Evolutionary conservation across 2,113 vertebrate species (phyloP).

Genomic region (Mirounga angustirostris): DNA sequence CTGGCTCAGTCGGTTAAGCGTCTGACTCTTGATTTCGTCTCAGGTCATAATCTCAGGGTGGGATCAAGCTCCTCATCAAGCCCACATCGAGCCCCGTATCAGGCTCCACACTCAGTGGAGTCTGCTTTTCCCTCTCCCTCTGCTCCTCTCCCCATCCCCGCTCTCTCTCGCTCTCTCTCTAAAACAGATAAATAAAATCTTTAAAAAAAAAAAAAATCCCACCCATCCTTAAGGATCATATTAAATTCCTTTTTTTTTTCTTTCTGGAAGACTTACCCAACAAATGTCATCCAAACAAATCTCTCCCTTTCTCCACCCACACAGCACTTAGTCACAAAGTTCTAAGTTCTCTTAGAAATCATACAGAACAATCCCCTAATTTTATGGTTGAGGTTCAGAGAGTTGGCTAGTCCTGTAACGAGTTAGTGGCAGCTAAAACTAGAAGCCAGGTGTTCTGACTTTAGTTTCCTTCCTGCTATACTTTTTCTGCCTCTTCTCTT

Average conservation of each 20-base stretch:
- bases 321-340: not conserved
- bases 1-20: not conserved
- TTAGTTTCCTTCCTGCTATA: not conserved
- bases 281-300: constrained; percentile 3
- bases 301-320: not conserved
- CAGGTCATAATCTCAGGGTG: not conserved
- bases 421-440: not conserved
- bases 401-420: not conserved
- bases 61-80: not conserved
- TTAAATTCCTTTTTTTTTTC: not conserved
- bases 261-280: not conserved
- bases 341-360: constrained; percentile 51
- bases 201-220: not conserved
- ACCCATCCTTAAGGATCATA: constrained; percentile 12
- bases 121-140: not conserved
- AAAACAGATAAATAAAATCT: not conserved
- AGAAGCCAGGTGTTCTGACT: not conserved
- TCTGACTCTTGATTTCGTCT: not conserved
- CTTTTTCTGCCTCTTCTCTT: constrained; percentile 20
- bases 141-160: not conserved
- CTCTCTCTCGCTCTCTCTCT: not conserved
- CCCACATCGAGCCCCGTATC: not conserved
- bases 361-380: not conserved
- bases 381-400: not conserved
- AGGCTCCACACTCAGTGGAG: not conserved